These are phyloP conservation scores for Rhyacophila evoluta DNA, from an alignment of 2,888 invertebrate genomes.

Conservation along the genomic window DNA sequence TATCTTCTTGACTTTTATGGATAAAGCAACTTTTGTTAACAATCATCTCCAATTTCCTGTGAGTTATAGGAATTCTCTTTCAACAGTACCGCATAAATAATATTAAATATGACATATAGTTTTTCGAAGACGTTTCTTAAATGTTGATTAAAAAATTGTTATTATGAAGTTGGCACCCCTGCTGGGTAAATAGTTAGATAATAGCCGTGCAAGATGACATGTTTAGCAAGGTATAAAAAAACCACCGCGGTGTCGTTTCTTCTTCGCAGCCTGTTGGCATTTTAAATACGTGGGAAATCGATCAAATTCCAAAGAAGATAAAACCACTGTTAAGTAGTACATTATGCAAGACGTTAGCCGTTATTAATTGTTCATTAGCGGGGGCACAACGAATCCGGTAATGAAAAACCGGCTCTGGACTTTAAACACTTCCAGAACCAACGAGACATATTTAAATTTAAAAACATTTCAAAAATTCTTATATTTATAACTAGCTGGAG, in stretches of 20 bases:
- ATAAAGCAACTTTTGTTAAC: no score
- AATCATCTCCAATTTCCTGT: no score
- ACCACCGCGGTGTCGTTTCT: not conserved
- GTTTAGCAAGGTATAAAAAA: not conserved
- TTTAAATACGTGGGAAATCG: conserved; percentile 33
- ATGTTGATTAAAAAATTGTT: no score
- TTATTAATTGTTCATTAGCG: conserved; percentile 23
- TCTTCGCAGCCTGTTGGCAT: conserved; percentile 28
- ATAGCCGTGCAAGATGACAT: not conserved
- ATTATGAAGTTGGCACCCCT: not conserved
- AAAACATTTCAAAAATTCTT: no score
- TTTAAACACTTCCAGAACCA: not conserved
- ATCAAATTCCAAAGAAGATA: conserved; percentile 21
- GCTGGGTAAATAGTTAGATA: not conserved
- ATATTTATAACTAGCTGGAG: no score
- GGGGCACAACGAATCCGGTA: not conserved
- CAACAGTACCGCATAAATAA: not conserved
- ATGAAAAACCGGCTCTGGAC: conserved; percentile 1
- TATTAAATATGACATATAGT: not conserved
- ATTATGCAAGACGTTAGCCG: conserved; percentile 21
- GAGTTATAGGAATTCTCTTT: no score
- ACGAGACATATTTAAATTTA: no score
- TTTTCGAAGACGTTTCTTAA: not conserved
- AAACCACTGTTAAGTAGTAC: conserved; percentile 27
- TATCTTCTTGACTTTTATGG: no score